phyloP scores from a whole-genome alignment of 2,113 vertebrate species.

The Chamaea fasciata region DNA sequence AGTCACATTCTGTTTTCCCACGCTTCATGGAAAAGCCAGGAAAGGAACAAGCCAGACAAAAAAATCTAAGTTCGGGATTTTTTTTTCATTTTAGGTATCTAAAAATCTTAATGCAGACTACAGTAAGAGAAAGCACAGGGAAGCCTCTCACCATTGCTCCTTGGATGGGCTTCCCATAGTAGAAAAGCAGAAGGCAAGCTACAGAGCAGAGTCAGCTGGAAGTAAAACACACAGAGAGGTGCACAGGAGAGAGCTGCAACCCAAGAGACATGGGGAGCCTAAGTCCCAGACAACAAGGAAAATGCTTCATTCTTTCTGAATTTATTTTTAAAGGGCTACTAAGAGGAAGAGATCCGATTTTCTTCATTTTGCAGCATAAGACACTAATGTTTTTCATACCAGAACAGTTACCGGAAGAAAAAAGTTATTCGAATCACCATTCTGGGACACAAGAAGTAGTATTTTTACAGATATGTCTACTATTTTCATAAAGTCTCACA shows the following conservation, averaged over 20 bases:
- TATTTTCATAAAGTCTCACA: neutral
- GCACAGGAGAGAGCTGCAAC: neutral
- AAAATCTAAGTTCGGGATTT: neutral
- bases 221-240: neutral
- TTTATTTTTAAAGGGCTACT: neutral
- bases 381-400: neutral
- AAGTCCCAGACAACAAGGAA: neutral
- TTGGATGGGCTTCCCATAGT: rapidly evolving
- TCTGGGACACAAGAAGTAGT: neutral
- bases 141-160: neutral
- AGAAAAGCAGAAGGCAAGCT: neutral
- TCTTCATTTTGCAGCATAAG: neutral
- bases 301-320: neutral
- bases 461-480: neutral
- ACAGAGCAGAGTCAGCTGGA: neutral
- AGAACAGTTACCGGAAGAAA: neutral
- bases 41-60: neutral
- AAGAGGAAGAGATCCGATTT: rapidly evolving
- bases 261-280: neutral
- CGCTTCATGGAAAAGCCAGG: neutral
- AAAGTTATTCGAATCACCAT: neutral
- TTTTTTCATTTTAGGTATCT: neutral
- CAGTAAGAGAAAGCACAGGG: neutral
- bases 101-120: neutral
- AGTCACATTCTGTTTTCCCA: neutral